Evolutionary conservation across 2,888 invertebrate species (phyloP), one percentile per base, ranked within the genome.

Genomic region (Physocephala rufipes): DNA sequence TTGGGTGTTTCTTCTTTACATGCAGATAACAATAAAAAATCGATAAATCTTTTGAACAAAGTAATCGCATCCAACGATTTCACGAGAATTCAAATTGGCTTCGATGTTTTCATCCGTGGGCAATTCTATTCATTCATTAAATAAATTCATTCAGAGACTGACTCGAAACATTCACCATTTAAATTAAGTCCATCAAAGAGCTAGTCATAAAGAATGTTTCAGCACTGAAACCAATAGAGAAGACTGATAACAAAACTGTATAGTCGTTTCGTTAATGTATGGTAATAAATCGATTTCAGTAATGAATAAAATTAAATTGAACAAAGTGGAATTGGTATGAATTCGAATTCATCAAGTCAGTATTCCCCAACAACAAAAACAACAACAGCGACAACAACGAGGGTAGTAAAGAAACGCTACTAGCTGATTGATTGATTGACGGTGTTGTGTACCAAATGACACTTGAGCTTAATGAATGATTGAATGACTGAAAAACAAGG

Each of bases 121-220:
- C 36, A 4, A 9, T 4, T 36, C 36, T 9, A 36, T 13, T 1
- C 21, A 16, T 67, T 70, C 70, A 72, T 70, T 63, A 70, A 72
- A 63, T 63, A 58, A 67, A 63, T 36, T 36, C 9, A 36, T 36
- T 36, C 4, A 36, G 9, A 36, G 36, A 36, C n/a, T n/a, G n/a
- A n/a, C n/a, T n/a, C n/a, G n/a, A n/a, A 51, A 7, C 51, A 21
- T 7, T 28, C 55, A 21, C 61, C 19, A 30, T 51, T 62, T 59
- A 72, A 71, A 70, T 63, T 53, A 73, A 71, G 67, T 68, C 55
- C 43, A 64, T 64, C 69, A 68, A 63, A 74, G 74, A 71, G 70
- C 16, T 9, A 5, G 71, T 69, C 72, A 73, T 74, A 75, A 75
- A 76, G 75, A 76, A 74, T 71, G 73, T 62, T 75, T 76, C 72